Percentiles rank a stretch among this genome's conserved stretches.
Conservation (phyloP, 2,888 invertebrate species). For the Drosophila pseudotakahashii region DNA sequence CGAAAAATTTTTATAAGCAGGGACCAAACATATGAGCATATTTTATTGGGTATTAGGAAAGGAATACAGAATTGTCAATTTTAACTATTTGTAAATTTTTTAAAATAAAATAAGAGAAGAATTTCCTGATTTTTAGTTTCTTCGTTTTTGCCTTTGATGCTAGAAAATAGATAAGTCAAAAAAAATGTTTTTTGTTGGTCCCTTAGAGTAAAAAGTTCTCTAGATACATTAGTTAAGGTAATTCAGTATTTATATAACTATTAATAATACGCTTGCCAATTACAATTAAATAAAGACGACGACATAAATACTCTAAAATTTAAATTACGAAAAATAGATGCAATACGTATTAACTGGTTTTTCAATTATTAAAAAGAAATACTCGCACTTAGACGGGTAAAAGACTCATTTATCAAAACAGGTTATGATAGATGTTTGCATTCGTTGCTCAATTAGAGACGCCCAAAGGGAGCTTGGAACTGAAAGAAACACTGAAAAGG, state of each 20-base stretch:
- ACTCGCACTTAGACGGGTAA: background rate
- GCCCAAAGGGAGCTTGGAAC: background rate
- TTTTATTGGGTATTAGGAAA: background rate
- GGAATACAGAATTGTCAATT: background rate
- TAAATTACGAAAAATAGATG: background rate
- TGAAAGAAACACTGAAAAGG: background rate
- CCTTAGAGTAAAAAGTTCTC: background rate
- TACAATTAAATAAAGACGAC: background rate
- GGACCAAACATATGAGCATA: background rate
- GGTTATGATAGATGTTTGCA: constrained; percentile 2
- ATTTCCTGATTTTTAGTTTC: no score
- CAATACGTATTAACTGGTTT: background rate
- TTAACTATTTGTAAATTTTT: no score
- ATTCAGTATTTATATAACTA: background rate
- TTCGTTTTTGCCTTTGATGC: no score
- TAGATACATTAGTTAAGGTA: background rate
- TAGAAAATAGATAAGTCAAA: background rate
- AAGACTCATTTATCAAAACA: background rate
- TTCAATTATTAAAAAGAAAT: background rate
- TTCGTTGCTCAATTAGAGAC: background rate
- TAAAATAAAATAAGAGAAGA: no score
- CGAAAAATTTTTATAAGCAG: background rate
- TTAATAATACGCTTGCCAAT: background rate
- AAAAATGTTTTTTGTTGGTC: background rate
- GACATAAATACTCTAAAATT: background rate